Evolutionary conservation across 2,113 vertebrate species (phyloP), one percentile per base, ranked within the genome.

Genomic region (Arothron firmamentum): DNA sequence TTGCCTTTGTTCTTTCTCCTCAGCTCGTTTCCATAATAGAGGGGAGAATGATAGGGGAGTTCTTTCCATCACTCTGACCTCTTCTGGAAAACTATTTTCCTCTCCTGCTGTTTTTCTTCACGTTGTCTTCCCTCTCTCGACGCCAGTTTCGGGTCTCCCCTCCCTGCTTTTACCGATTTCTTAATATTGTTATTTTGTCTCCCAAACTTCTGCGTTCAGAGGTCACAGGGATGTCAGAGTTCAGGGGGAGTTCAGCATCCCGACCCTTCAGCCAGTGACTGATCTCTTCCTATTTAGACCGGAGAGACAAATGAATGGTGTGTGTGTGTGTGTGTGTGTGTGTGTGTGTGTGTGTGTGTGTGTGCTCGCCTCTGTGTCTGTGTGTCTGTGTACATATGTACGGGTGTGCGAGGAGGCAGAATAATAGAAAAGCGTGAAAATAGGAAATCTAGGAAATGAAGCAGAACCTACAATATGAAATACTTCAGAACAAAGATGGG

Each of bases 221-320:
- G 76, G 81, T 85, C 73, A 61, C 17, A 0, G 7, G 4, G 53
- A 68, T 74, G 81, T 80, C 66, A 68, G 70, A 75, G 79, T 75
- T 84, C 47, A 31, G 51, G n/a, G 21, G 65, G 77, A 85, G 86
- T 85, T 86, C 82, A 67, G 52, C 1, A 43, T 77, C 74, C 74
- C 72, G 61, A 71, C 72, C 59, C 53, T 60, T 74, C 63, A 68
- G 59, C 71, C 71, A 74, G 55, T 85, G 86, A 88, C 61, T 45
- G 73, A 86, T 86, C 47, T 81, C 73, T 88, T 88, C 84, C 82
- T 85, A 82, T 80, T 86, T 83, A 80, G 56, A 77, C 23, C 23
- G 38, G 28, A 28, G 67, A 70, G 72, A 79, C 64, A 63, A 75
- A 77, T 77, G 57, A 67, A 48, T 2, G 4, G 52, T 23, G 51